Conservation (phyloP, 2,113 vertebrate species). For the Malurus cyaneus region DNA sequence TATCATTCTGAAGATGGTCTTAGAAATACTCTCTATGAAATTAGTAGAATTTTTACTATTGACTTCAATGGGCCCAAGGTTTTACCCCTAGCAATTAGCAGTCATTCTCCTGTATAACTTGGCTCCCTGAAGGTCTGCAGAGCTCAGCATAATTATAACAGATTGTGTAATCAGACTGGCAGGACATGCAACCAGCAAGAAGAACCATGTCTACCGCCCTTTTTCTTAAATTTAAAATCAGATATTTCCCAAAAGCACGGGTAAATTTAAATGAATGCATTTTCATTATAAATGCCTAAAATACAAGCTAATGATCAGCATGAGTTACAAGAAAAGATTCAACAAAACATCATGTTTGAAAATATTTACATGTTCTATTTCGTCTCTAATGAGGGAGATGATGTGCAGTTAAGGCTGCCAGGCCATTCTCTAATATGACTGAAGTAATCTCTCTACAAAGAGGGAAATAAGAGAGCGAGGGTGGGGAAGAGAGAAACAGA, state of each 20-base stretch:
- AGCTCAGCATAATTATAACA: slow-evolving; percentile 33
- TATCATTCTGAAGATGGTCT: not conserved
- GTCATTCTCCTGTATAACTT: slow-evolving; percentile 37
- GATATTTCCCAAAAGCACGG: not conserved
- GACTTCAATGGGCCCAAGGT: not conserved
- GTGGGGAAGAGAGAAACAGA: not conserved
- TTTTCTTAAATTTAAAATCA: not conserved
- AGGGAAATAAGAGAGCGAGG: not conserved
- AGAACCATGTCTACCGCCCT: not conserved
- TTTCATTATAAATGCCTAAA: slow-evolving; percentile 31
- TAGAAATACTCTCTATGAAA: slow-evolving; percentile 21
- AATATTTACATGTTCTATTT: slow-evolving; percentile 57
- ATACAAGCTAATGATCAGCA: slow-evolving; percentile 39
- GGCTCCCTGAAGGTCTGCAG: slow-evolving; percentile 37
- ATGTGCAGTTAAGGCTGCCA: slow-evolving; percentile 10
- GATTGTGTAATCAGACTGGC: slow-evolving; percentile 43
- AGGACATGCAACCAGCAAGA: slow-evolving; percentile 20
- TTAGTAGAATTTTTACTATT: slow-evolving; percentile 31
- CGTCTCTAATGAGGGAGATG: not conserved
- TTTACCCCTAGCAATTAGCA: slow-evolving; percentile 59
- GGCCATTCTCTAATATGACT: not conserved
- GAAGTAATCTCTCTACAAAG: not conserved
- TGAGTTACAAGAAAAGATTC: slow-evolving; percentile 24
- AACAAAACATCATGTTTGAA: slow-evolving; percentile 40
- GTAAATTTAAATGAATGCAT: not conserved